These are phyloP conservation scores for Eptesicus fuscus DNA, from an alignment of 2,113 vertebrate species.

Conservation along the genomic window DNA sequence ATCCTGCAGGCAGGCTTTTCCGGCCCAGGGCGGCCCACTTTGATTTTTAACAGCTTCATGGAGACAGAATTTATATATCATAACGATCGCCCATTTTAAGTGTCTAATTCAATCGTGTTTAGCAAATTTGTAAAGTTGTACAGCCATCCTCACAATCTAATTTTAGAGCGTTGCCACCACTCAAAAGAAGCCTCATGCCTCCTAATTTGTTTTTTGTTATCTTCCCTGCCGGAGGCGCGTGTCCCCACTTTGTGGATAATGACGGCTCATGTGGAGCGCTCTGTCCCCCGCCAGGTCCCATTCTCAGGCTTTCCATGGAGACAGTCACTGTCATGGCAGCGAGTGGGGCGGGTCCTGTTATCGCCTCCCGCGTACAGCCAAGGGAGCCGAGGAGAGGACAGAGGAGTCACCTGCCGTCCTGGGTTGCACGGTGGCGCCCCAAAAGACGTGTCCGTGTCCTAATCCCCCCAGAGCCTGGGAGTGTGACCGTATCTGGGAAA, in stretches of 20 bases:
- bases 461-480: not conserved
- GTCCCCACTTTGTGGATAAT: accelerated
- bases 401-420: accelerated
- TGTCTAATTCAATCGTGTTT: not conserved
- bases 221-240: not conserved
- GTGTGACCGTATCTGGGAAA: not conserved
- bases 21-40: not conserved
- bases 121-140: not conserved
- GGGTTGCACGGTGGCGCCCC: not conserved
- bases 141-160: constrained; percentile 7
- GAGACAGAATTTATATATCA: not conserved
- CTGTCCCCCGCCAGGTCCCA: not conserved
- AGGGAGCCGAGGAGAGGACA: accelerated
- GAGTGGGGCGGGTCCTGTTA: accelerated
- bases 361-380: accelerated
- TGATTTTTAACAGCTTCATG: not conserved
- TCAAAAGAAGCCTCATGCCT: not conserved
- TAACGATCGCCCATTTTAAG: not conserved
- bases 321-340: accelerated
- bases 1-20: accelerated
- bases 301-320: accelerated
- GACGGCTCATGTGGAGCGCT: accelerated
- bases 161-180: not conserved
- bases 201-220: not conserved
- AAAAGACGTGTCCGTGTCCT: accelerated